Evolutionary conservation across 2,888 invertebrate genomes (phyloP).

Genomic region (Anagyrus pseudococci): DNA sequence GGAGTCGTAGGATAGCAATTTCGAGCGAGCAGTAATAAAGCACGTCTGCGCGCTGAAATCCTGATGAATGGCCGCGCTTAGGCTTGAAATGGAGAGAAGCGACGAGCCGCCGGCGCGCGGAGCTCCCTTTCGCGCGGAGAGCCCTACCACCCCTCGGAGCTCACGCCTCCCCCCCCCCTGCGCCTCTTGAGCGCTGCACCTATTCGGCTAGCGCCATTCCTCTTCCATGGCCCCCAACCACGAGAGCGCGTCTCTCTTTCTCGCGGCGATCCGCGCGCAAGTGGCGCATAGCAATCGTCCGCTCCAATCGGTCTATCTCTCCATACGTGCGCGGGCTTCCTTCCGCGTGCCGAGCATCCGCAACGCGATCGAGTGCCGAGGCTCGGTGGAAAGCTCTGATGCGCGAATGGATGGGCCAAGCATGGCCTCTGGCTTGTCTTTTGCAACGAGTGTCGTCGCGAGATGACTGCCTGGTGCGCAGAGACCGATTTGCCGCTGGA

Average conservation of each 20-base stretch:
- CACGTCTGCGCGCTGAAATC: slow-evolving; percentile 62
- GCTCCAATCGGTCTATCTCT: slow-evolving; percentile 6
- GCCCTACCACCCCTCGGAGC: not conserved
- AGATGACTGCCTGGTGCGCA: no score
- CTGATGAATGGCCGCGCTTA: slow-evolving; percentile 63
- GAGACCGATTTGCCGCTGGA: no score
- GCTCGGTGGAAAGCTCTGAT: not conserved
- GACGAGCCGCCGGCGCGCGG: slow-evolving; percentile 50
- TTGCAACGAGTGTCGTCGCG: no score
- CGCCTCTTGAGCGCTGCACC: slow-evolving; percentile 44
- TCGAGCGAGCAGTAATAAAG: slow-evolving; percentile 62
- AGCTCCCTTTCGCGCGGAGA: not conserved
- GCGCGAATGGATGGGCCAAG: no score
- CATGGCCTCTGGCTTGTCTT: no score
- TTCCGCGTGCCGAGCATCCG: not conserved
- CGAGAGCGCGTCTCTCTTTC: slow-evolving; percentile 23
- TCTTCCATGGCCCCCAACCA: slow-evolving; percentile 2
- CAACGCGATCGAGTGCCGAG: not conserved
- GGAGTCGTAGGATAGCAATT: slow-evolving; percentile 63
- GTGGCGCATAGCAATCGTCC: not conserved
- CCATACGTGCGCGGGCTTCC: not conserved
- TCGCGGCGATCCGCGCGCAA: not conserved
- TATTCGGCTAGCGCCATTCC: not conserved
- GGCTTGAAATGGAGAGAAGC: slow-evolving; percentile 63
- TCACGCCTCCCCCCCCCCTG: slow-evolving; percentile 15